Base-by-base conservation (phyloP, 2,888 invertebrate genomes). In the Notocelia uddmanniana region DNA sequence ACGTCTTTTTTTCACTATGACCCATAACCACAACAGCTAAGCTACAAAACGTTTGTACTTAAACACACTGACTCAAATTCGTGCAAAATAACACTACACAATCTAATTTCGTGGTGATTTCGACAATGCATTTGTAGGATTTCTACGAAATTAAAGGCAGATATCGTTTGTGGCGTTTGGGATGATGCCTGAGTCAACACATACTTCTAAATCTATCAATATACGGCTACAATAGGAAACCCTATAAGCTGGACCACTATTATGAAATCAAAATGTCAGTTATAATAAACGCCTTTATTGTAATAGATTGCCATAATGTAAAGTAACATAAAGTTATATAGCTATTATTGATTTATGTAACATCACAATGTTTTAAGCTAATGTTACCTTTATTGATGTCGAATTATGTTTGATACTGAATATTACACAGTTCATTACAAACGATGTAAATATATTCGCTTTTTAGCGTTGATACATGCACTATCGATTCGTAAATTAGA, bases 111-210 rank as follows among this genome's bases (percentile, higher is more conserved):
- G 23, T 58, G 23, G 57, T 58, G 50, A 64, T 70, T 70, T 37
- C 34, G 58, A 58, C 64, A 58, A 70, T 52, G 64, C 64, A 59
- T 64, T 66, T 66, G 41, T 37, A 13, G 37, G 41, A 70, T 70
- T 64, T 70, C 70, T 19, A 66, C 52, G 58, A 70, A 64, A 70
- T 66, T 31, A 66, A 64, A 66, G 31, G 58, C 11, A 59, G 52
- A 58, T 58, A 23, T 26, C 55, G 55, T 63, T 54, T 37, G 64
- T 26, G 18, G 41, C 50, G 57, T 31, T 63, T 66, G 31, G 50
- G 52, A 52, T 58, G 64, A 59, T 64, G 64, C 52, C 50, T 31
- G 52, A 23, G 66, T 66, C 37, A 70, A 70, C 70, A 23, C 37
- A 50, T 58, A 52, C 21, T 41, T 37, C 52, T 18, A 26, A 37